Evolutionary conservation across 2,797 vertebrate species (phyloP), one percentile per base, ranked within the genome.

Genomic region (Enteromius thamalakanensis): DNA sequence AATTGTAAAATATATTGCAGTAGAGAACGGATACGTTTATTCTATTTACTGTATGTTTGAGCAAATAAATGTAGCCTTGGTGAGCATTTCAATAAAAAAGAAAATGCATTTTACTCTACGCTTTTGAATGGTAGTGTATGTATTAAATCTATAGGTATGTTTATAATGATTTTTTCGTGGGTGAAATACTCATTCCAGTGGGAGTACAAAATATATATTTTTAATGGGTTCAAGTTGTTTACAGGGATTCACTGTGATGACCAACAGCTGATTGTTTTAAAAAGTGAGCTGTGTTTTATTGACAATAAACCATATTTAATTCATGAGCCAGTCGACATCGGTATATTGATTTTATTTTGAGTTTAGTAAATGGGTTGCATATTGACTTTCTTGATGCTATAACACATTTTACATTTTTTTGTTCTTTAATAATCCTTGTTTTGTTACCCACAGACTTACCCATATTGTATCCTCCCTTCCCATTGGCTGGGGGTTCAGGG

Each of bases 401-500:
- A 10, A 42, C 40, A 42, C 40, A 42, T 26, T 26, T 26, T n/a
- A n/a, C n/a, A n/a, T n/a, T n/a, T 37, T 29, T 29, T 32, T 32
- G 29, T 45, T 72, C 17, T 58, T 17, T 65, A 0, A 5, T 82
- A 14, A 70, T 69, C 17, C 37, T 49, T 60, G 14, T 81, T 40
- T 83, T 49, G 17, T 58, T 23, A 14, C 19, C 64, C 60, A 14
- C 85, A 95, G 95, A 47, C 81, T 86, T 62, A 60, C 67, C 40
- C 32, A 77, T 64, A 71, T 85, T 8, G 88, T 79, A 76, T 79
- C 86, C 0, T 81, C 89, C 65, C 85, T 90, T 84, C 91, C 92
- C 15, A 91, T 93, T 14, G 94, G 95, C n/a, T 99, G 97, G 97
- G 89, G 86, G 0, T 94, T 96, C 85, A 93, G 97, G 88, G 90